Conservation (phyloP, 2,797 vertebrate species). For the Garrulus glandarius region DNA sequence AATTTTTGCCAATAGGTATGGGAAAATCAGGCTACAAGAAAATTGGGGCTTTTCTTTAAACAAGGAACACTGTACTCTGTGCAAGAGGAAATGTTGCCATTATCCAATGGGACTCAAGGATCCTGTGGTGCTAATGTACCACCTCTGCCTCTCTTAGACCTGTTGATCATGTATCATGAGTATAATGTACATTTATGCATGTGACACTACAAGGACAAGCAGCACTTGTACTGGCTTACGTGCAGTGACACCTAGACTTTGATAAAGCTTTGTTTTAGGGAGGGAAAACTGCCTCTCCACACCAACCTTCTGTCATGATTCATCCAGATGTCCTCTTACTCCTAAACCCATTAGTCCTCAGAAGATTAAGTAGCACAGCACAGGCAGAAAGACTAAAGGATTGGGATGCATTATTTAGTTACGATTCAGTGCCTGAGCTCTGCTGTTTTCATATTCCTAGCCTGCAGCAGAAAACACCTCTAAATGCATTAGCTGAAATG, state of each 20-base stretch:
- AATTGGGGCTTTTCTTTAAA: not conserved
- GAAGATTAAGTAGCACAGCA: not conserved
- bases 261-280: not conserved
- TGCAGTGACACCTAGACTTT: not conserved
- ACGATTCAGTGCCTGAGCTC: not conserved
- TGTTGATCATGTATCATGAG: not conserved
- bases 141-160: not conserved
- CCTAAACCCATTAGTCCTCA: not conserved
- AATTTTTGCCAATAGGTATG: not conserved
- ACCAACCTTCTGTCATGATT: not conserved
- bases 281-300: not conserved
- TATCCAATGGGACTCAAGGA: not conserved
- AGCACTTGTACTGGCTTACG: not conserved
- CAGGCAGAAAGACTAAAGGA: not conserved
- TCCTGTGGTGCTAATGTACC: not conserved
- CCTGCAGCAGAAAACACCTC: not conserved
- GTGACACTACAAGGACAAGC: not conserved
- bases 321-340: not conserved
- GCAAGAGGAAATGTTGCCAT: not conserved
- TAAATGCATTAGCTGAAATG: not conserved
- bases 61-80: not conserved
- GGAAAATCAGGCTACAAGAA: not conserved
- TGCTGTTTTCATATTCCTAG: not conserved
- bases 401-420: not conserved
- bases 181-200: fast-evolving